A percentile compares a stretch with the other conserved stretches of the same genome.
Evolutionary conservation across 2,888 invertebrate species (phyloP).

Genomic region (Pristionchus maxplancki): DNA sequence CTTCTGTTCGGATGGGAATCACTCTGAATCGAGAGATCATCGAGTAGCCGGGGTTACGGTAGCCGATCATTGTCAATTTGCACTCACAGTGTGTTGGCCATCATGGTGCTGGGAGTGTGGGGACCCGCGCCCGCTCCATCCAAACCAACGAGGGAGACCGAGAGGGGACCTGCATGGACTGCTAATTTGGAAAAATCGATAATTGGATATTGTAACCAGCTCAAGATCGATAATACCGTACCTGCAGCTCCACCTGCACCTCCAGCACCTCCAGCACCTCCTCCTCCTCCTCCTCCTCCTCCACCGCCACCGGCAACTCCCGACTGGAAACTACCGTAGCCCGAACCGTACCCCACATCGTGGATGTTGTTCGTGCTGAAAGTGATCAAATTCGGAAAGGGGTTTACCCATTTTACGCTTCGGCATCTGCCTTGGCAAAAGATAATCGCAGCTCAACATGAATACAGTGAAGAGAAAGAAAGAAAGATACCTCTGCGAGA

Average conservation of each 20-base stretch:
- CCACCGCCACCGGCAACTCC: not conserved
- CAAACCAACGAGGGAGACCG: conserved; percentile 42
- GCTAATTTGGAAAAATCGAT: not conserved
- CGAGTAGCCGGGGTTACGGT: not conserved
- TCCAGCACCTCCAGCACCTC: not conserved
- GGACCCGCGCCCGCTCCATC: conserved; percentile 50
- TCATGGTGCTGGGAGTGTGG: conserved; percentile 45
- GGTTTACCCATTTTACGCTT: too few relatives aligned
- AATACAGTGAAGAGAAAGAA: not conserved
- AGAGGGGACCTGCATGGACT: not conserved
- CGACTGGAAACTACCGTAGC: conserved; percentile 15
- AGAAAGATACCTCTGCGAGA: conserved; percentile 21
- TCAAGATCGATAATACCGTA: not conserved
- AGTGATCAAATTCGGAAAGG: too few relatives aligned
- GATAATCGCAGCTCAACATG: too few relatives aligned
- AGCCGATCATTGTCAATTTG: not conserved
- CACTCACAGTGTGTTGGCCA: conserved; percentile 51
- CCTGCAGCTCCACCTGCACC: conserved; percentile 13
- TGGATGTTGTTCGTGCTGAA: conserved; percentile 42
- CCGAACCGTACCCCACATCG: conserved; percentile 25
- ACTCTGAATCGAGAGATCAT: conserved; percentile 34
- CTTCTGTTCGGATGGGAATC: conserved; percentile 46
- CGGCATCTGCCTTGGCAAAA: too few relatives aligned
- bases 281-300: conserved; percentile 13
- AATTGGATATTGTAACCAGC: too few relatives aligned